Evolutionary conservation across 2,888 invertebrate species (phyloP).

Genomic region (Flabesymbios commensalis): DNA sequence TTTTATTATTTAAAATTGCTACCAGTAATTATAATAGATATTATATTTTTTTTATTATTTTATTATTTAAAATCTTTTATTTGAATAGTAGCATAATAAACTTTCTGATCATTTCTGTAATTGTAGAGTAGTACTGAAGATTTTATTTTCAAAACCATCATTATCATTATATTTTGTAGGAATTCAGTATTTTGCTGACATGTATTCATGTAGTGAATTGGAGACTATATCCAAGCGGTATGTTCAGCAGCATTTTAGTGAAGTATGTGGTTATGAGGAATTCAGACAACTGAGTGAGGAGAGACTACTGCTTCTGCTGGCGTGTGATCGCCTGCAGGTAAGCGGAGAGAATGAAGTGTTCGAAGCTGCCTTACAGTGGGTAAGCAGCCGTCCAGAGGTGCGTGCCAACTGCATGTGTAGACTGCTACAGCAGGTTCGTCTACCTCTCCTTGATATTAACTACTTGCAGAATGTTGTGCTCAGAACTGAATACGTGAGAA

Average conservation of each 20-base stretch:
- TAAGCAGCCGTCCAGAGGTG: slow-evolving; percentile 45
- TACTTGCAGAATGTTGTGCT: slow-evolving; percentile 53
- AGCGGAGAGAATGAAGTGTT: slow-evolving; percentile 51
- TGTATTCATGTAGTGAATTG: slow-evolving; percentile 55
- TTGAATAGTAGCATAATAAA: background rate
- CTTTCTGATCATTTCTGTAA: background rate
- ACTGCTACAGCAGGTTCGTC: slow-evolving; percentile 50
- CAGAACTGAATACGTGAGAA: slow-evolving; percentile 50
- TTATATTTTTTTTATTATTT: background rate
- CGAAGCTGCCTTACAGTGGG: slow-evolving; percentile 52
- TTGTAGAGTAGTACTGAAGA: background rate
- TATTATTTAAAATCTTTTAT: background rate
- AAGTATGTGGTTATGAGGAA: slow-evolving; percentile 54
- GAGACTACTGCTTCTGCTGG: slow-evolving; percentile 44
- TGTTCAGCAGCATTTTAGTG: slow-evolving; percentile 55
- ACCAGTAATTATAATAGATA: too few species aligned
- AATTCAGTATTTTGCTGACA: slow-evolving; percentile 56
- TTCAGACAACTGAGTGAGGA: slow-evolving; percentile 52
- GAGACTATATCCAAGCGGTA: slow-evolving; percentile 49
- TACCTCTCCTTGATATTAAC: slow-evolving; percentile 48
- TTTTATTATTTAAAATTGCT: too few species aligned
- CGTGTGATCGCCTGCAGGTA: slow-evolving; percentile 54
- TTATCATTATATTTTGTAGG: slow-evolving; percentile 38
- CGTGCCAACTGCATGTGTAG: slow-evolving; percentile 39
- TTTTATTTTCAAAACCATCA: too few species aligned